phyloP scores from a whole-genome alignment of 1,140 invertebrate species.

The Dermatophagoides farinae region DNA sequence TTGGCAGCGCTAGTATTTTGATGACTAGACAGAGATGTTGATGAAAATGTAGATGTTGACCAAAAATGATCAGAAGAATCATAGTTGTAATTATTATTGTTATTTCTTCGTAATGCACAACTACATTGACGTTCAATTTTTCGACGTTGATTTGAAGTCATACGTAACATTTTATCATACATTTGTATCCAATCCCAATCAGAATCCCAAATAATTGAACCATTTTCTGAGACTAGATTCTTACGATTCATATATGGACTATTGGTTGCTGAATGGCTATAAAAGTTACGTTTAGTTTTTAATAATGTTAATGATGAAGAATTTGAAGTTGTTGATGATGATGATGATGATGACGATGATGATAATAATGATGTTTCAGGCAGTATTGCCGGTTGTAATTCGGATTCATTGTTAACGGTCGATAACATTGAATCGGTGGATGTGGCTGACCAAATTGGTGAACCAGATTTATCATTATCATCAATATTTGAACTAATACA shows the following conservation, averaged over 20 bases:
- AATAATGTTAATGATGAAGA: not conserved
- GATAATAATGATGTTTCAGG: not conserved
- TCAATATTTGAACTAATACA: not conserved
- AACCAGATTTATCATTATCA: not conserved
- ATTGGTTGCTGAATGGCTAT: slow-evolving; percentile 1
- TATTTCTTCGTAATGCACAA: slow-evolving; percentile 6
- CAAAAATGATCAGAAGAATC: too few species aligned
- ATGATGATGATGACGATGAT: not conserved
- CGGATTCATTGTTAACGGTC: not conserved
- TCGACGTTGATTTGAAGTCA: slow-evolving; percentile 13
- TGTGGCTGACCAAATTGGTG: too few species aligned
- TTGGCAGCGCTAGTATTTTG: too few species aligned
- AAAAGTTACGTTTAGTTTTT: not conserved
- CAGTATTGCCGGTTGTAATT: not conserved
- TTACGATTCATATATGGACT: slow-evolving; percentile 3
- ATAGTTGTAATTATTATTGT: too few species aligned
- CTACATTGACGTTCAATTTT: slow-evolving; percentile 16
- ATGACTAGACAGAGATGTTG: too few species aligned
- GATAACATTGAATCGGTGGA: not conserved
- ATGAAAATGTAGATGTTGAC: too few species aligned
- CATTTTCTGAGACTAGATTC: slow-evolving; percentile 10
- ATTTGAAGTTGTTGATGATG: too few species aligned
- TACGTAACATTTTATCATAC: slow-evolving; percentile 32
- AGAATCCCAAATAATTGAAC: slow-evolving; percentile 27
- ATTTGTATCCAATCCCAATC: slow-evolving; percentile 34